Percentiles rank a stretch among this genome's conserved stretches.
Evolutionary conservation across 2,888 invertebrate genomes (phyloP).

Genomic region (Campoletis raptor): DNA sequence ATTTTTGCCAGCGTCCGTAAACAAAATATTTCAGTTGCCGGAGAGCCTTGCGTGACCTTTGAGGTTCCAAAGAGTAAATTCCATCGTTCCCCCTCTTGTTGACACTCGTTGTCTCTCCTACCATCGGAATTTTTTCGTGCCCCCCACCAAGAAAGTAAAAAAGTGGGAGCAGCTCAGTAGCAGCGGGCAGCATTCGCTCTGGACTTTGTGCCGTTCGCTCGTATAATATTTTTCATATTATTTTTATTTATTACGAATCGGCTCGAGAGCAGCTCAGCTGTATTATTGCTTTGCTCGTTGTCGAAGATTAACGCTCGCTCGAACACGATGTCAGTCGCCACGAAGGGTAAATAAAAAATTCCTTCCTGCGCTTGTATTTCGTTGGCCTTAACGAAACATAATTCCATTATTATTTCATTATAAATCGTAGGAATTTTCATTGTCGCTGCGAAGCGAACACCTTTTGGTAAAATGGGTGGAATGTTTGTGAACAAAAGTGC

Average conservation of each 20-base stretch:
- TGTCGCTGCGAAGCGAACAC: conserved; percentile 98
- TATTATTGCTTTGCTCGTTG: conserved; percentile 8
- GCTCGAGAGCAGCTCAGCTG: conserved; percentile 14
- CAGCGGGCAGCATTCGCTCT: background rate
- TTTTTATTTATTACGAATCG: conserved; percentile 31
- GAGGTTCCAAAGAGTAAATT: conserved; percentile 60
- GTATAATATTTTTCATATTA: conserved; percentile 10
- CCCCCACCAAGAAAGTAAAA: background rate
- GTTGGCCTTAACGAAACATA: conserved; percentile 31
- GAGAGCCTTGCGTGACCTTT: background rate
- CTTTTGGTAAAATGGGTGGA: conserved; percentile 98
- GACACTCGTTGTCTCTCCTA: background rate
- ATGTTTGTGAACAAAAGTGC: conserved; percentile 90
- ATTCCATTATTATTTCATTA: conserved; percentile 25
- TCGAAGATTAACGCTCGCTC: background rate
- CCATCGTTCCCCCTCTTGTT: conserved; percentile 17
- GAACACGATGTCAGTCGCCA: conserved; percentile 68
- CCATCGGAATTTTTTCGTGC: background rate
- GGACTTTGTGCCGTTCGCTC: background rate
- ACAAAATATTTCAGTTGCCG: background rate
- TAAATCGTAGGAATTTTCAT: conserved; percentile 91
- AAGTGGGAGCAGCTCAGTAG: background rate
- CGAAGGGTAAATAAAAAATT: conserved; percentile 67
- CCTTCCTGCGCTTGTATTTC: background rate
- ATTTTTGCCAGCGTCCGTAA: background rate